These are phyloP conservation scores for Leptocoma aspasia DNA, from an alignment of 2,113 vertebrate genomes.

Conservation along the genomic window DNA sequence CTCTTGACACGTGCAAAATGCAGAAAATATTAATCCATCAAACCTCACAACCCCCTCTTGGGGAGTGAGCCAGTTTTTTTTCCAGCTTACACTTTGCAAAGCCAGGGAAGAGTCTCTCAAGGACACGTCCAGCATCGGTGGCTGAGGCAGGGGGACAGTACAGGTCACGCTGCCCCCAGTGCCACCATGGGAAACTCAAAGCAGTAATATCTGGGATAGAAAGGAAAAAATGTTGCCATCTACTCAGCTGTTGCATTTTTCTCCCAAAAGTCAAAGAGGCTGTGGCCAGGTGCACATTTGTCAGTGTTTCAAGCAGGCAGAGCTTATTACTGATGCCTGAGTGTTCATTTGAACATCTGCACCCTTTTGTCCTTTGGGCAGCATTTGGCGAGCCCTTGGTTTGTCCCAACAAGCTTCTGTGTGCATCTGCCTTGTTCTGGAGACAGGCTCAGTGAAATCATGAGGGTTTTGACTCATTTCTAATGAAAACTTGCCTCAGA, in stretches of 20 bases:
- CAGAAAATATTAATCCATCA: slow-evolving; percentile 34
- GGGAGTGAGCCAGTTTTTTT: neutral
- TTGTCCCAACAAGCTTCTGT: neutral
- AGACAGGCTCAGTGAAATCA: neutral
- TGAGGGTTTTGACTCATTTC: neutral
- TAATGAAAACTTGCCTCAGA: neutral
- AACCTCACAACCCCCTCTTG: neutral
- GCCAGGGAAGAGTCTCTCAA: neutral
- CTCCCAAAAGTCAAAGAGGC: neutral
- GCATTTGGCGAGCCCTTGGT: neutral
- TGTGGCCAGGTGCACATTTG: neutral
- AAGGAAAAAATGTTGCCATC: neutral
- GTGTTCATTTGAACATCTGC: neutral
- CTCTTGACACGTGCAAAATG: neutral
- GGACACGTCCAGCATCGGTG: neutral
- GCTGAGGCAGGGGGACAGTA: neutral
- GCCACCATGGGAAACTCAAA: neutral
- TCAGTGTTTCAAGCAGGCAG: neutral
- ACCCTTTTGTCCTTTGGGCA: neutral
- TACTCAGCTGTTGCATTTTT: neutral
- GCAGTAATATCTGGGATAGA: neutral
- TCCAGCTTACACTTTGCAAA: neutral
- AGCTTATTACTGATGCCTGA: neutral
- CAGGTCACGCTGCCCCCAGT: neutral
- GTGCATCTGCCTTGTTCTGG: neutral